These are phyloP conservation scores for Botrylloides violaceus DNA, from an alignment of 23 tunicate genomes.

Conservation along the genomic window DNA sequence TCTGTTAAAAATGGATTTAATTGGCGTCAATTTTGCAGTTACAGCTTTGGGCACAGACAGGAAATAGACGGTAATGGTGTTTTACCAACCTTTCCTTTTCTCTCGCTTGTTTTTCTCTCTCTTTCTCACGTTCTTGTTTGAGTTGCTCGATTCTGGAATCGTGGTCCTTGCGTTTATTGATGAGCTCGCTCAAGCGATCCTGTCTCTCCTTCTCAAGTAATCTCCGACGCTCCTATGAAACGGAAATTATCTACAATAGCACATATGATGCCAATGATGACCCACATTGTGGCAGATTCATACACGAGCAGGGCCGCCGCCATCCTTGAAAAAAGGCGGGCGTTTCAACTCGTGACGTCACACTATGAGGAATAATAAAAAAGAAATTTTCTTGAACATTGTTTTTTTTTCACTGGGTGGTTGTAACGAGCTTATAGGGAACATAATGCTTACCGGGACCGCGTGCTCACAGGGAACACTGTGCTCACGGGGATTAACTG, in stretches of 20 bases:
- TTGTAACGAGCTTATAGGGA: too few relatives aligned
- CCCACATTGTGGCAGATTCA: background rate
- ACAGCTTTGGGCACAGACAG: background rate
- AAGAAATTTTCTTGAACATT: too few relatives aligned
- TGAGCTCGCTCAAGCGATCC: constrained; percentile 70
- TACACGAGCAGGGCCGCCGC: too few relatives aligned
- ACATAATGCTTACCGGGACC: too few relatives aligned
- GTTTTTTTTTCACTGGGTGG: too few relatives aligned
- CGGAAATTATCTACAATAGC: too few relatives aligned
- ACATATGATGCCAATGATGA: background rate
- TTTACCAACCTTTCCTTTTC: constrained; percentile 89
- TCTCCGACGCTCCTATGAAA: constrained; percentile 63
- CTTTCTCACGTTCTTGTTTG: constrained; percentile 69
- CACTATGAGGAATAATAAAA: too few relatives aligned
- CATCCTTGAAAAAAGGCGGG: too few relatives aligned
- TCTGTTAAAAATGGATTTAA: constrained; percentile 35
- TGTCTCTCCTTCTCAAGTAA: constrained; percentile 83
- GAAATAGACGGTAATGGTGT: too few relatives aligned
- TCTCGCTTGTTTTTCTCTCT: constrained; percentile 76
- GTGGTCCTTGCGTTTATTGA: constrained; percentile 66
- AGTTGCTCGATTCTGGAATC: constrained; percentile 83
- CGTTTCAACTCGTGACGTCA: too few relatives aligned
- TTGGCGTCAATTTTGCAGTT: background rate
- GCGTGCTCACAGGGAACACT: too few relatives aligned
- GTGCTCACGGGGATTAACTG: too few relatives aligned